Evolutionary conservation across 1,140 invertebrate species (phyloP).

Genomic region (Leptestheria dahalacensis): DNA sequence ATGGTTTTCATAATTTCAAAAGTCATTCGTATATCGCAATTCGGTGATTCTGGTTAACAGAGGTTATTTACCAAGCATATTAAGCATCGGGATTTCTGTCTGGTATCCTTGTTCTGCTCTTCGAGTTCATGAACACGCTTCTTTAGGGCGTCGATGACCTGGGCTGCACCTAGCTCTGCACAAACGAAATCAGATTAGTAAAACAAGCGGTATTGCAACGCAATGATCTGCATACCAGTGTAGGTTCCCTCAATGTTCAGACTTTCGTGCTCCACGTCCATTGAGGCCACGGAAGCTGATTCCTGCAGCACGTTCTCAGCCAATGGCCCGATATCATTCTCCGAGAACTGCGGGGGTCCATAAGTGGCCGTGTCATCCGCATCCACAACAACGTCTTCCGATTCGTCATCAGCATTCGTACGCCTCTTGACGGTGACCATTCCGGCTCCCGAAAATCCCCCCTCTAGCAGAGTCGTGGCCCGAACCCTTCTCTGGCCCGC

Average conservation of each 20-base stretch:
- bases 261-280: no score
- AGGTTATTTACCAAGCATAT: slow-evolving; percentile 62
- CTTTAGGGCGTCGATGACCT: slow-evolving; percentile 38
- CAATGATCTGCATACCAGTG: not conserved
- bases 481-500: slow-evolving; percentile 56
- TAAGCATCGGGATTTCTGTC: slow-evolving; percentile 57
- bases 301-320: slow-evolving; percentile 31
- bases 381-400: slow-evolving; percentile 62
- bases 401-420: slow-evolving; percentile 46
- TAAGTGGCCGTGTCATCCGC: slow-evolving; percentile 57
- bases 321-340: slow-evolving; percentile 41
- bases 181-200: not conserved
- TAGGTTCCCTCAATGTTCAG: no score
- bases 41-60: no score
- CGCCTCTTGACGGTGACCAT: slow-evolving; percentile 13
- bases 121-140: slow-evolving; percentile 51
- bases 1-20: slow-evolving; percentile 1
- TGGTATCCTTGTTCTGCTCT: slow-evolving; percentile 27
- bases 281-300: not conserved
- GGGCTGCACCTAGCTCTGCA: not conserved
- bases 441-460: slow-evolving; percentile 41
- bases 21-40: no score
- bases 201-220: not conserved
- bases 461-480: slow-evolving; percentile 48
- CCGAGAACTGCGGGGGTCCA: slow-evolving; percentile 67